Percentiles rank a stretch among this genome's conserved stretches.
Conservation (phyloP, 2,797 vertebrate genomes). For the Anas bernieri region DNA sequence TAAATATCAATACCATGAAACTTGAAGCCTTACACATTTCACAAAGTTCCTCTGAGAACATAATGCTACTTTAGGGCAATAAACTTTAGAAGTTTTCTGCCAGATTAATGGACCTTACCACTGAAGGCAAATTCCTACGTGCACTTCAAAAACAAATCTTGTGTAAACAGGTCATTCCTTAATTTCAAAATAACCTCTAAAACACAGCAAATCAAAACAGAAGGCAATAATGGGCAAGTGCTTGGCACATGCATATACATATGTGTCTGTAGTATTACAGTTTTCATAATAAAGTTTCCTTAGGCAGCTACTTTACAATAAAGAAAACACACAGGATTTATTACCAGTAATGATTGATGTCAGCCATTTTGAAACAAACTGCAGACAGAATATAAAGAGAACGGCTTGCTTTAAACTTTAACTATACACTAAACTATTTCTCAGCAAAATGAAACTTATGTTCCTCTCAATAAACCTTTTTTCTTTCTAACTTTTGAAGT, state of each 20-base stretch:
- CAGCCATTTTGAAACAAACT: not conserved
- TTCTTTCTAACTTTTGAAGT: not conserved
- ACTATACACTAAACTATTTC: not conserved
- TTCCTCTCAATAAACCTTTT: not conserved
- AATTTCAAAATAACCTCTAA: not conserved
- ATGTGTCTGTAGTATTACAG: not conserved
- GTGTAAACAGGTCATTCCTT: not conserved
- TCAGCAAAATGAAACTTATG: not conserved
- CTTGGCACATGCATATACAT: not conserved
- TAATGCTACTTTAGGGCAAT: not conserved
- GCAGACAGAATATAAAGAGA: not conserved
- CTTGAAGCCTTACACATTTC: accelerated
- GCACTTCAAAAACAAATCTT: not conserved
- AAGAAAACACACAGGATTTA: not conserved
- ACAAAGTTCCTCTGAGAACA: not conserved
- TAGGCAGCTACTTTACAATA: not conserved
- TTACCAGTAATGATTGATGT: not conserved
- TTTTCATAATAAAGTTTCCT: not conserved
- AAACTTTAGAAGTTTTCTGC: not conserved
- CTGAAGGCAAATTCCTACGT: not conserved
- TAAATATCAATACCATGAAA: not conserved
- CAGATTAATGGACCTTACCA: not conserved
- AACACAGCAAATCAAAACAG: not conserved
- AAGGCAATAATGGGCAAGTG: not conserved
- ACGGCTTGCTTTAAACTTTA: not conserved